Base-by-base conservation (phyloP, 35 echinoderm and acorn worm genomes). In the Ophiothrix spiculata region DNA sequence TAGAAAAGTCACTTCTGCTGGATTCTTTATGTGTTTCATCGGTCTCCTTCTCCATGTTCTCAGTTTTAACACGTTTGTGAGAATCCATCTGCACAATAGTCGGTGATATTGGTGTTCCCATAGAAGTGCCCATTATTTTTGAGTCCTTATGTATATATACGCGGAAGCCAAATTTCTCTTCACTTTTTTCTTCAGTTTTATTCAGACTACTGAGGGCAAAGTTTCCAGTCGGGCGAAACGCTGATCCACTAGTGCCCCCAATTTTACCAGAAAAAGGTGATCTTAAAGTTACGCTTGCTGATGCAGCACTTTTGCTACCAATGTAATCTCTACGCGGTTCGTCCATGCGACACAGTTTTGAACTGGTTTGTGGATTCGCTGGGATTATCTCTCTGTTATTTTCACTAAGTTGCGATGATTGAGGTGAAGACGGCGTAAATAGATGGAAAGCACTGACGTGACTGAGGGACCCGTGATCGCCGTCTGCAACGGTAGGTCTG, bases 151-250 rank as follows among this genome's bases (percentile, higher is more conserved):
- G 46, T 25, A 82, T 42, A 45, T n/a, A n/a, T n/a, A 82, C 80
- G 56, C 80, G 80, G 41, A 82, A 82, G n/a, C 80, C 80, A 33
- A 56, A 39, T 17, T 82, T 82, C 37, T 82, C 80, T 34, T 56
- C 41, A 32, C n/a, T n/a, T n/a, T n/a, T n/a, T n/a, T 10, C 39
- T 15, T 49, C 40, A 16, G 40, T 28, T 34, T 40, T 35, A 15
- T 32, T 40, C n/a, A 56, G 40, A 35, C 80, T 82, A 40, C 25
- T 17, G 39, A 39, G 37, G 17, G 32, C 39, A 25, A 69, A 15
- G 17, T 69, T 69, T 69, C 60, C 60, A n/a, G 60, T n/a, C 40
- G 80, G 80, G 14, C 80, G n/a, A 34, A 82, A 82, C 0, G 80
- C 80, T 33, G 80, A 82, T 32, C 41, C 80, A 28, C 25, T 56